Evolutionary conservation across 2,888 invertebrate genomes (phyloP).

Genomic region (Ormia ochracea): DNA sequence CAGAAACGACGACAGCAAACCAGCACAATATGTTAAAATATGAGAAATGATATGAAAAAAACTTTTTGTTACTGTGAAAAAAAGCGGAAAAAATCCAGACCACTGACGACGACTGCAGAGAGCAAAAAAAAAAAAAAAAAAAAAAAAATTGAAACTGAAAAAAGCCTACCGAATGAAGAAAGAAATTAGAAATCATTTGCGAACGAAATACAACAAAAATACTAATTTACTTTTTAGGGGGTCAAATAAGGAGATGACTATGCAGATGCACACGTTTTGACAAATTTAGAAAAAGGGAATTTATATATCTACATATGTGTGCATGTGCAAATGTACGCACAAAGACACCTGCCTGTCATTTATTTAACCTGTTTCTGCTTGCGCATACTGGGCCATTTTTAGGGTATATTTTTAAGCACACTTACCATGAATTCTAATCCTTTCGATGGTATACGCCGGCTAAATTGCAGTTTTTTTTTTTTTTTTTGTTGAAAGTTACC

Average conservation of each 20-base stretch:
- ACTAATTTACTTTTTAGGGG: slow-evolving; percentile 28
- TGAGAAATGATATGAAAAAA: slow-evolving; percentile 53
- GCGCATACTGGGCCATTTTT: neutral
- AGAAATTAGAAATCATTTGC: slow-evolving; percentile 55
- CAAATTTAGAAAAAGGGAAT: slow-evolving; percentile 25
- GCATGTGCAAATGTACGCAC: too few relatives aligned
- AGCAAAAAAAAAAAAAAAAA: slow-evolving; percentile 34
- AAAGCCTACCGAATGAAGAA: slow-evolving; percentile 53
- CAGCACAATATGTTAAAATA: slow-evolving; percentile 51
- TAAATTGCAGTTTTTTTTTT: slow-evolving; percentile 8
- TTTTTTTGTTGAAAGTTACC: neutral
- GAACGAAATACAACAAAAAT: slow-evolving; percentile 31
- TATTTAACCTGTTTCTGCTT: slow-evolving; percentile 28
- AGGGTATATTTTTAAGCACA: neutral
- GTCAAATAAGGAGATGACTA: slow-evolving; percentile 25
- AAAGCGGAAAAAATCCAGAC: slow-evolving; percentile 64
- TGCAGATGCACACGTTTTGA: slow-evolving; percentile 14
- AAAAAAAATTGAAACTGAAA: slow-evolving; percentile 58
- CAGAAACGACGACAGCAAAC: slow-evolving; percentile 28
- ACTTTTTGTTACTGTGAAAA: slow-evolving; percentile 53
- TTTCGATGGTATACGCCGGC: slow-evolving; percentile 20
- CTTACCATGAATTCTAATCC: slow-evolving; percentile 50
- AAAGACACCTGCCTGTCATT: slow-evolving; percentile 31
- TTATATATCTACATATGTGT: too few relatives aligned
- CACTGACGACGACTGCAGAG: slow-evolving; percentile 55